Evolutionary conservation across 2,113 vertebrate genomes (phyloP), one percentile per base, ranked within the genome.

Genomic region (Amblyopsis rosae): DNA sequence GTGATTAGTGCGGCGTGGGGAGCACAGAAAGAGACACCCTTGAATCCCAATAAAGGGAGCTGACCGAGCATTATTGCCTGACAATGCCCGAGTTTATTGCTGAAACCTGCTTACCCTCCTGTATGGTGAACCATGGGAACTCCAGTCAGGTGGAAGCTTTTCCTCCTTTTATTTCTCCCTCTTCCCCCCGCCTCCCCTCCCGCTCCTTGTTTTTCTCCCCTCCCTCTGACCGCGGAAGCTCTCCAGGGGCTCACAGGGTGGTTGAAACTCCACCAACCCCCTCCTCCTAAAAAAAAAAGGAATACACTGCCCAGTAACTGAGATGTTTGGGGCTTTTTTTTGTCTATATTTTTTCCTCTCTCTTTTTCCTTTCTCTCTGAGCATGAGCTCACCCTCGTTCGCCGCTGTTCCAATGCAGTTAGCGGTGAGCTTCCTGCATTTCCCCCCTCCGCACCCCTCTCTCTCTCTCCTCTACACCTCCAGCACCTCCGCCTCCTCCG

Each of bases 21-120:
- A 96, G 95, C 94, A 91, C 93, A 95, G 96, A 98, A 97, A 98
- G 96, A 96, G 96, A 96, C 95, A 98, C 96, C 95, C 96, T 99
- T 97, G 96, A 98, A 96, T 98, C 95, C 94, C 95, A 99, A 98
- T 95, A 95, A 94, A 92, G 93, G 94, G 95, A 96, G 95, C 96
- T 96, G 96, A 95, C 96, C 94, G 94, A 92, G 95, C 95, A 97
- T 98, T 98, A 96, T 96, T 90, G 95, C 91, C 88, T 94, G 94
- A 98, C 98, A 99, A 99, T 96, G 95, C 93, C 87, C 89, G 94
- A 98, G 97, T 98, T 99, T 98, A 98, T 99, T 98, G 96, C 98
- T 94, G 95, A 96, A 95, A 97, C 97, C 97, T 98, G 96, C 96
- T 98, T 98, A 95, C 95, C 92, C 94, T 94, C 94, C 91, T 95